Conservation (phyloP, 2,113 vertebrate genomes). For the Chamaetylas fuelleborni region DNA sequence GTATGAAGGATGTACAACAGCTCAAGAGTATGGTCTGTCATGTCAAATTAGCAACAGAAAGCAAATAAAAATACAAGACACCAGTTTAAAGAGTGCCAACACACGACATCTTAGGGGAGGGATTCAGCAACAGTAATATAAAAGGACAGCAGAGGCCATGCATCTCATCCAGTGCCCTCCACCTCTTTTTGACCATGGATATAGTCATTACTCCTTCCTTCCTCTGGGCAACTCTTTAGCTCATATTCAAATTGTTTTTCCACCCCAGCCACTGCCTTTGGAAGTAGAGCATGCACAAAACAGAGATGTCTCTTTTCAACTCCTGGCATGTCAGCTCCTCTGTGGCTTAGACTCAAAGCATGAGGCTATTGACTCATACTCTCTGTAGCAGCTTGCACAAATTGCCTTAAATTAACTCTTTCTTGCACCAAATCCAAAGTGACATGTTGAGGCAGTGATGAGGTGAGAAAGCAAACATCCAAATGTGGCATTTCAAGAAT, state of each 20-base stretch:
- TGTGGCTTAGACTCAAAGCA: neutral
- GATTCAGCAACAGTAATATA: neutral
- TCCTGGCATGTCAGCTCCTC: neutral
- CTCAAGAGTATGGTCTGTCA: neutral
- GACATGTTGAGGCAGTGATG: neutral
- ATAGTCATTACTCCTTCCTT: neutral
- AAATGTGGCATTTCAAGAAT: neutral
- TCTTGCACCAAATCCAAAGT: neutral
- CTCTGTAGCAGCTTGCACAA: neutral
- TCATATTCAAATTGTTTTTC: neutral
- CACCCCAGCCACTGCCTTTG: neutral
- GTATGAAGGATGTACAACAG: constrained; percentile 5
- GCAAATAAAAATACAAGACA: constrained; percentile 1
- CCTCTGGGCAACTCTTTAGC: neutral
- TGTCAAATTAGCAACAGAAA: constrained; percentile 7
- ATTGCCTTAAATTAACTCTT: constrained; percentile 30
- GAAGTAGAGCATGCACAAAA: neutral
- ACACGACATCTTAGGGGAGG: neutral
- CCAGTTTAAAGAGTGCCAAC: neutral
- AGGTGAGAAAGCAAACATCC: neutral
- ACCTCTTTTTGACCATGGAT: neutral
- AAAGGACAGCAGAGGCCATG: neutral
- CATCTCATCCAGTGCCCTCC: neutral
- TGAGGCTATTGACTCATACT: neutral
- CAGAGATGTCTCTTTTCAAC: neutral